Evolutionary conservation across 2,113 vertebrate species (phyloP).

Genomic region (Holacanthus passer): DNA sequence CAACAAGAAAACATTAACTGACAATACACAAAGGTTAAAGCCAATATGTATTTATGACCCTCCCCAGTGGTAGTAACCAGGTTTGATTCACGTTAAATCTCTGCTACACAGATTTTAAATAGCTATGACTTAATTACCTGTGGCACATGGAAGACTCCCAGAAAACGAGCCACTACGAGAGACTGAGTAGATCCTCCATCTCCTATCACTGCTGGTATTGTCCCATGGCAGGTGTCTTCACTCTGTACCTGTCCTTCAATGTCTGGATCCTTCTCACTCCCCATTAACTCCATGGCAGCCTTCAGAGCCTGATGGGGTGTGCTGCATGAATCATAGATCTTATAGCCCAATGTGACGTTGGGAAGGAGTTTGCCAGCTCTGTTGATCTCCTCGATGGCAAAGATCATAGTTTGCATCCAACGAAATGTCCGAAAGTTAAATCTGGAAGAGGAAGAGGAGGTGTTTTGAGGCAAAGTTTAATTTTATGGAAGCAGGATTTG

Average conservation of each 20-base stretch:
- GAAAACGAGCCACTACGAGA: slow-evolving; percentile 83
- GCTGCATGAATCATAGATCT: slow-evolving; percentile 86
- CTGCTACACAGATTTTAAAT: not conserved
- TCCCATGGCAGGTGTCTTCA: slow-evolving; percentile 56
- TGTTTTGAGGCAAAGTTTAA: not conserved
- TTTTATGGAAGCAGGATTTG: not conserved
- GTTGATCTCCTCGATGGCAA: slow-evolving; percentile 87
- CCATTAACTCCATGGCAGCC: slow-evolving; percentile 81
- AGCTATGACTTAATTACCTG: slow-evolving; percentile 72
- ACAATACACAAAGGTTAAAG: not conserved
- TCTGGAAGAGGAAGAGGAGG: slow-evolving; percentile 55
- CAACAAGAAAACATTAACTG: not conserved
- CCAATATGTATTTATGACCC: not conserved
- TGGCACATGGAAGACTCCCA: slow-evolving; percentile 84
- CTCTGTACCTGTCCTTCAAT: slow-evolving; percentile 10
- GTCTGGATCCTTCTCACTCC: slow-evolving; percentile 34
- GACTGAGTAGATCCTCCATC: slow-evolving; percentile 87
- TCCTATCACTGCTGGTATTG: slow-evolving; percentile 83
- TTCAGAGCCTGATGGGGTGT: slow-evolving; percentile 80
- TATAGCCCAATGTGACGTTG: slow-evolving; percentile 84
- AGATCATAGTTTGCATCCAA: slow-evolving; percentile 88
- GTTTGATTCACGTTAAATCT: not conserved
- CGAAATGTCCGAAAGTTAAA: slow-evolving; percentile 86
- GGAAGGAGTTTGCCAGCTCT: slow-evolving; percentile 77
- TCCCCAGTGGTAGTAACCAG: not conserved